Conservation (phyloP, 2,113 vertebrate species). For the Trogon melanurus region DNA sequence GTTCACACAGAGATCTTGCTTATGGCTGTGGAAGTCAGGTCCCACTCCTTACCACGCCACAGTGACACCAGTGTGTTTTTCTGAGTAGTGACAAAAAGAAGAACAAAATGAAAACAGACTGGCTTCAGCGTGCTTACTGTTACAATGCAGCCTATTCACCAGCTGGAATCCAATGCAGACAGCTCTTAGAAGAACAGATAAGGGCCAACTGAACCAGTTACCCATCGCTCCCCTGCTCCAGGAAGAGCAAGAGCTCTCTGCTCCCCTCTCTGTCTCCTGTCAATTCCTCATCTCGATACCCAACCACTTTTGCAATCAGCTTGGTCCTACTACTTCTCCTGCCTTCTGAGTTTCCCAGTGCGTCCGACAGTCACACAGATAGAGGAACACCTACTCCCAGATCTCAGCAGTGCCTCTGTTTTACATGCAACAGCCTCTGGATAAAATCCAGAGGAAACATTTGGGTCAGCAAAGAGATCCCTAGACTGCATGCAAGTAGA, state of each 20-base stretch:
- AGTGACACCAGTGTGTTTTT: not conserved
- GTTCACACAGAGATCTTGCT: rapidly evolving
- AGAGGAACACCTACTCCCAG: not conserved
- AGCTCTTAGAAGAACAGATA: not conserved
- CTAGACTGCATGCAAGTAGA: not conserved
- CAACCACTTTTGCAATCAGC: not conserved
- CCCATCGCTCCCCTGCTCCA: not conserved
- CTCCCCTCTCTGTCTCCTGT: not conserved
- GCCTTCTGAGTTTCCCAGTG: rapidly evolving
- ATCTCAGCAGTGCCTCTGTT: not conserved
- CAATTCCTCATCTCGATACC: not conserved
- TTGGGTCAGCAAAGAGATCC: not conserved
- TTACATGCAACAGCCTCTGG: not conserved
- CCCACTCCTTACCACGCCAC: too few relatives aligned
- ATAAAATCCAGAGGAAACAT: not conserved
- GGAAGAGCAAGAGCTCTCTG: not conserved
- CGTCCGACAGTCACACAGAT: not conserved
- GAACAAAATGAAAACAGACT: not conserved
- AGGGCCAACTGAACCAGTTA: not conserved
- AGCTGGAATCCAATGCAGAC: not conserved
- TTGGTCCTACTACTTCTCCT: not conserved
- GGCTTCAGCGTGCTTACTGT: not conserved
- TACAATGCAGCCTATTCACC: not conserved
- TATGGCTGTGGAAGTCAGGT: not conserved
- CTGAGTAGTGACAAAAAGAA: not conserved